These are phyloP conservation scores for Trissolcus basalis DNA, from an alignment of 1,140 invertebrate species.

Conservation along the genomic window DNA sequence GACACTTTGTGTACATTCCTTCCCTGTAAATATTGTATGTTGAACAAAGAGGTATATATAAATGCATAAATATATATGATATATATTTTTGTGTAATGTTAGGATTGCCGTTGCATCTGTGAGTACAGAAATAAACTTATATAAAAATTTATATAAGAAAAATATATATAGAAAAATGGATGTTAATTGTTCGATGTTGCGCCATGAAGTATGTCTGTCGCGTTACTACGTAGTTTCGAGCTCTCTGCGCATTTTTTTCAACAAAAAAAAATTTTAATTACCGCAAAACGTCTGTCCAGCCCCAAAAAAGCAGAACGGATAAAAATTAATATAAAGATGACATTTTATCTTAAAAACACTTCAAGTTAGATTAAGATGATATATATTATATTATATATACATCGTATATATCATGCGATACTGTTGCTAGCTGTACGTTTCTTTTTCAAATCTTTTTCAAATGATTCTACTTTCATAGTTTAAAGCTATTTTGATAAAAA, in stretches of 20 bases:
- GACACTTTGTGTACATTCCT: slow-evolving; percentile 56
- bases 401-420: slow-evolving; percentile 57
- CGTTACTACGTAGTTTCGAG: slow-evolving; percentile 58
- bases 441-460: slow-evolving; percentile 60
- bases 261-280: slow-evolving; percentile 22
- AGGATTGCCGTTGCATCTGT: slow-evolving; percentile 58
- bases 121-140: slow-evolving; percentile 55
- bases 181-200: slow-evolving; percentile 69
- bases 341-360: slow-evolving; percentile 47
- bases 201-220: slow-evolving; percentile 60
- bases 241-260: slow-evolving; percentile 54
- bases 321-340: slow-evolving; percentile 30
- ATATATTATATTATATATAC: slow-evolving; percentile 47
- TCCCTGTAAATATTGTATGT: slow-evolving; percentile 57
- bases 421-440: slow-evolving; percentile 59
- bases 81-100: slow-evolving; percentile 59
- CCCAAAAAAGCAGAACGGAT: slow-evolving; percentile 16
- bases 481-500: slow-evolving; percentile 64
- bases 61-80: slow-evolving; percentile 46
- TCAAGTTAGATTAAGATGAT: slow-evolving; percentile 48
- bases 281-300: slow-evolving; percentile 53
- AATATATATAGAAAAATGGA: slow-evolving; percentile 43
- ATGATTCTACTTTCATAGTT: slow-evolving; percentile 60
- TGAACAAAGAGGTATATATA: slow-evolving; percentile 56
- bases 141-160: slow-evolving; percentile 59